Conservation (phyloP, 2,888 invertebrate species). For the Caprella mutica region DNA sequence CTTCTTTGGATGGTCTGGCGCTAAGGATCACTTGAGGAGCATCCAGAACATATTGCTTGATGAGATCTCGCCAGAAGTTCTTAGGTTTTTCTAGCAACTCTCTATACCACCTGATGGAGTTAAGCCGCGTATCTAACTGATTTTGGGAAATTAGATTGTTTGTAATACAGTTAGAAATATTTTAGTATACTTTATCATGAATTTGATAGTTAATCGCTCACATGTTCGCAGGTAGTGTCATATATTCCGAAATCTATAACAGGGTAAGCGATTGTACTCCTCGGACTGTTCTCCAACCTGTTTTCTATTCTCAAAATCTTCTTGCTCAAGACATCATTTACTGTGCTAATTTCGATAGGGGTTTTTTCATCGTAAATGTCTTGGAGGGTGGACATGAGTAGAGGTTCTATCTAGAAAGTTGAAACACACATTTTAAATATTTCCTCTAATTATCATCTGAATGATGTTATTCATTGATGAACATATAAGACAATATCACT, state of each 20-base stretch:
- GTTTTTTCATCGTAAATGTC: no score
- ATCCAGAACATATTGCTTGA: constrained; percentile 56
- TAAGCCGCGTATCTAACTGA: constrained; percentile 55
- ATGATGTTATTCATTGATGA: no score
- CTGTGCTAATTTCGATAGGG: no score
- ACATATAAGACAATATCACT: no score
- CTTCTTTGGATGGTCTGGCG: constrained; percentile 52
- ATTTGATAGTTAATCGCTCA: no score
- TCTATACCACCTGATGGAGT: constrained; percentile 40
- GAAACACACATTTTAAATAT: no score
- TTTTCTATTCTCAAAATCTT: constrained; percentile 54
- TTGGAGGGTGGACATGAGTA: constrained; percentile 22
- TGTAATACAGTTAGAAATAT: no score
- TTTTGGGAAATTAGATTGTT: no score
- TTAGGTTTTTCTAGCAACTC: constrained; percentile 52
- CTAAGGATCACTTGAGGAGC: constrained; percentile 49
- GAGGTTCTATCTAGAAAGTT: no score
- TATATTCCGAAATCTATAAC: constrained; percentile 74
- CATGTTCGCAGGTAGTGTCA: constrained; percentile 59
- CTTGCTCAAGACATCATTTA: constrained; percentile 21
- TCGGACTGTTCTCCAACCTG: constrained; percentile 62
- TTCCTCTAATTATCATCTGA: no score
- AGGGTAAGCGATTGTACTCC: constrained; percentile 61
- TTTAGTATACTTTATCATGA: no score
- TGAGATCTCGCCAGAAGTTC: constrained; percentile 59